Percentiles rank a stretch among this genome's conserved stretches.
Conservation (phyloP, 1,140 invertebrate genomes). For the Hypsibius dujardini region DNA sequence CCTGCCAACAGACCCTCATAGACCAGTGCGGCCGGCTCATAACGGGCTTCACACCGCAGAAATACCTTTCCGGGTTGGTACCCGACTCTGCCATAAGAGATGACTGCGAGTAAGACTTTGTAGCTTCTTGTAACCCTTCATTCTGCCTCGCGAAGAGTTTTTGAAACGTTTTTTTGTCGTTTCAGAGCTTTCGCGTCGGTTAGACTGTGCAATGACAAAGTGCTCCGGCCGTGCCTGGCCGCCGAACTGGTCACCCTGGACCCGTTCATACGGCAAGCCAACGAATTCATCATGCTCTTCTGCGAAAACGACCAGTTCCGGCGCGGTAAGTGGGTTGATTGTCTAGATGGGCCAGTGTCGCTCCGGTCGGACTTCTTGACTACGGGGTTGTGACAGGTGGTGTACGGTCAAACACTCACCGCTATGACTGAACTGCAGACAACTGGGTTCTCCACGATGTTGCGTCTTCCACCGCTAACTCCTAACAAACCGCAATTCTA, state of each 20-base stretch:
- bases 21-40: constrained; percentile 10
- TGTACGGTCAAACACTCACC: too few species aligned
- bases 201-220: constrained; percentile 11
- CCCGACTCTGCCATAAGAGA: constrained; percentile 12
- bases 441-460: too few species aligned
- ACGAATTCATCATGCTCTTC: constrained; percentile 16
- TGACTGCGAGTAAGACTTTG: constrained; percentile 14
- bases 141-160: too few species aligned
- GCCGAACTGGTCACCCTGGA: constrained; percentile 11
- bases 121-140: too few species aligned
- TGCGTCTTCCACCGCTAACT: too few species aligned
- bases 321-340: not conserved
- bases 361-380: too few species aligned
- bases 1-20: constrained; percentile 8
- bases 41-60: constrained; percentile 9
- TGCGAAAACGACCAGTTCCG: constrained; percentile 14
- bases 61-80: not conserved
- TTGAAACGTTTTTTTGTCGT: too few species aligned
- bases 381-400: too few species aligned
- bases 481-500: too few species aligned
- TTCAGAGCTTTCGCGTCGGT: constrained; percentile 10
- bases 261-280: constrained; percentile 13
- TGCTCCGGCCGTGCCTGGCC: constrained; percentile 5
- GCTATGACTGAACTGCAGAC: too few species aligned
- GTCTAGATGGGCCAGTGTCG: too few species aligned